Percentiles rank a stretch among this genome's conserved stretches.
Evolutionary conservation across 2,113 vertebrate genomes (phyloP).

Genomic region (Orcinus orca): DNA sequence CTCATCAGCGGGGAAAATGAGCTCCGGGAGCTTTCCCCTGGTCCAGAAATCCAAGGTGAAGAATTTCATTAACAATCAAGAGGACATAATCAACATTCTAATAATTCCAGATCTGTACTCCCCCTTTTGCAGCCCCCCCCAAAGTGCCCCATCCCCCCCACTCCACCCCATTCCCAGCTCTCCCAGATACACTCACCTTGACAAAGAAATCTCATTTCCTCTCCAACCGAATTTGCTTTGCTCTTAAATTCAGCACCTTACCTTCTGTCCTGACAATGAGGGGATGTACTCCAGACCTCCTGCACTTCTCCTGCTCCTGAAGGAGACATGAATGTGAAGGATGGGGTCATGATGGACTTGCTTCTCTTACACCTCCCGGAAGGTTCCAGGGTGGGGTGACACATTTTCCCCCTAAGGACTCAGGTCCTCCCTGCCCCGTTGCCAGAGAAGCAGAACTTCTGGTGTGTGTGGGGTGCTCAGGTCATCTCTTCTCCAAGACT

Average conservation of each 20-base stretch:
- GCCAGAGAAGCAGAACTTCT: background rate
- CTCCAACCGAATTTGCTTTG: conserved; percentile 64
- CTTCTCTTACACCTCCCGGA: background rate
- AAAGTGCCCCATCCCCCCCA: background rate
- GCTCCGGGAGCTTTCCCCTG: conserved; percentile 72
- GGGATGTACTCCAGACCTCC: background rate
- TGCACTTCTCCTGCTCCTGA: background rate
- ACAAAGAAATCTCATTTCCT: conserved; percentile 77
- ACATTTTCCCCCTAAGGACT: background rate
- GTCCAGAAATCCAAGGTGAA: conserved; percentile 78
- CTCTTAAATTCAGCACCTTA: conserved; percentile 67
- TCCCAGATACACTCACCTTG: conserved; percentile 71
- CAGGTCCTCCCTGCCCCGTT: background rate
- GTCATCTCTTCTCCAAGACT: background rate
- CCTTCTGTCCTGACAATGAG: conserved; percentile 42
- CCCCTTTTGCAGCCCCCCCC: conserved; percentile 32
- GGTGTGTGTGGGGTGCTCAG: background rate
- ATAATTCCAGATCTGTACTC: conserved; percentile 65
- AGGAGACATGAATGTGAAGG: background rate
- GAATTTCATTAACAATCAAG: conserved; percentile 81
- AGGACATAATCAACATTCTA: conserved; percentile 80
- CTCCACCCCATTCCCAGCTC: conserved; percentile 9
- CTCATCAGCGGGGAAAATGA: conserved; percentile 76
- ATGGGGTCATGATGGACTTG: background rate
- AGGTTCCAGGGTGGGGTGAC: background rate